Base-by-base conservation (phyloP, 1,140 invertebrate species). In the Drosophila sulfurigaster region DNA sequence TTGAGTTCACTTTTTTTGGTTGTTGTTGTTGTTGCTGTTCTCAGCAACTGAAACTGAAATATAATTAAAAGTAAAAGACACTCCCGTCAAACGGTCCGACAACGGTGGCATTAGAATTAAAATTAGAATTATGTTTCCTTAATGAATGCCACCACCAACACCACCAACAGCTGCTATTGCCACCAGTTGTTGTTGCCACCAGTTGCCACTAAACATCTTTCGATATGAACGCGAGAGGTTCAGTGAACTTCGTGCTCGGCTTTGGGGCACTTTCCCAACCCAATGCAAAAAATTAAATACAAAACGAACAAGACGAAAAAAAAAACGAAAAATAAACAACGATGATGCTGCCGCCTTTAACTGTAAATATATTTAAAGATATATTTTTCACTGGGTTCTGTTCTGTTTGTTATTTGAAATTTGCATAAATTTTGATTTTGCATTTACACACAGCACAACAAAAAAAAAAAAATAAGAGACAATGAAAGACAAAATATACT, bases 91-190 rank as follows among this genome's bases (percentile, higher is more conserved):
- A 64, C 73, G 56, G 59, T 66, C 66, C 57, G 20, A 41, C 57
- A n/a, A 41, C 64, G 8, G 25, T 30, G 41, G 69, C 57, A 65
- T 65, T 57, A 71, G 72, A 80, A 89, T 75, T 72, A 75, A 71
- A 89, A 89, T 90, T 81, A 89, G 85, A 89, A 88, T 89, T 89
- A 89, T 89, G 85, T 89, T 89, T 89, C 85, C 85, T 81, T 89
- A 89, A 89, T 89, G 85, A 89, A 80, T 82, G 79, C 79, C 79
- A 83, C 76, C 77, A 77, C 48, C 35, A 28, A 25, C 56, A 10
- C 35, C 8, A 8, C 8, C 35, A 8, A 38, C 69, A 62, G 75
- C 15, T 30, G 3, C 41, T 51, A 54, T 38, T 54, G 65, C 54
- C 58, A 8, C 6, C 32, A 8, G 32, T 71, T 20, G 16, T 20